Base-by-base conservation (phyloP, 2,113 vertebrate species). In the Dicerorhinus sumatrensis region DNA sequence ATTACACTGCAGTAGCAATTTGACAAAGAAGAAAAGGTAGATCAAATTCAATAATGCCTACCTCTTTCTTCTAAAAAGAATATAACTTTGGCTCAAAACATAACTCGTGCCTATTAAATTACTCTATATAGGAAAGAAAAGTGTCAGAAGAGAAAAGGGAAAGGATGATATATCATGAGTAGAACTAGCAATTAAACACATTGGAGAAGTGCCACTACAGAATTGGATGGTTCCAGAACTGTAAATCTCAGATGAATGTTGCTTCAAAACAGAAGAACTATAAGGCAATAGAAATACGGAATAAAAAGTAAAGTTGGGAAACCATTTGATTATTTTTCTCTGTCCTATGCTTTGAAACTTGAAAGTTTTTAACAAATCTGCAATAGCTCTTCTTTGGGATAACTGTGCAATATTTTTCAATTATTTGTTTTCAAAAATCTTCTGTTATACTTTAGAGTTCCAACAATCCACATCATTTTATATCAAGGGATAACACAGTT, bases 41-140 rank as follows among this genome's bases (percentile, higher is more conserved):
- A 67, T 92, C 54, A 93, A 94, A 93, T 94, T 94, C 16, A 31
- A 62, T 82, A 89, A 85, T 89, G 42, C n/a, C 67, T 69, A 82
- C 27, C 25, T 85, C 31, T 94, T 97, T 79, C 84, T 75, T 91
- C 72, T 91, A 70, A 96, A 97, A 88, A 72, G 84, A 91, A 91
- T 70, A 46, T n/a, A 56, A 46, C n/a, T 80, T 94, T 62, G 60
- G 6, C 39, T 92, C 76, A 91, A 75, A 91, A 80, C 12, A 7
- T 36, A 88, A 48, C 48, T 96, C 54, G 14, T 96, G 42, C 6
- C 54, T 93, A 83, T 65, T 88, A 76, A 92, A 85, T 90, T 77
- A 79, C 17, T 51, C 17, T 88, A 20, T n/a, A 76, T 56, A 85
- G 14, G 39, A 89, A 95, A 96, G 80, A 3, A 63, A 88, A 93